Evolutionary conservation across 2,888 invertebrate genomes (phyloP), one percentile per base, ranked within the genome.

Genomic region (Seladonia tumulorum): DNA sequence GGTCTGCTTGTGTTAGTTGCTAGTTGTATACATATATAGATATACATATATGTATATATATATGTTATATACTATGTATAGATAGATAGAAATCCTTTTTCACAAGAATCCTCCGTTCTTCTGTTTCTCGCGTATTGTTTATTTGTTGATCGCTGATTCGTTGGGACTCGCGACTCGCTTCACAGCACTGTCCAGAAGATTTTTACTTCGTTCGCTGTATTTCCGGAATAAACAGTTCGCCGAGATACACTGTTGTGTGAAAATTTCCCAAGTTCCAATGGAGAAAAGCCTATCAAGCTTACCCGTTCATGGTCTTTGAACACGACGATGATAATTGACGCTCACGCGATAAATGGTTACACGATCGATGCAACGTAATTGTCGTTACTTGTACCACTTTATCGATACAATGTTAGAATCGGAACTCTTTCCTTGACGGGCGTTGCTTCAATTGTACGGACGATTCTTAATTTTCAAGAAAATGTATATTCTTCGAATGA

Each of bases 101-200:
- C 82, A 49, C 70, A 18, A 60, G 39, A 60, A 76, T 86, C 57
- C 29, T 71, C 14, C 35, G 18, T 68, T 78, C 66, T 57, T 35
- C 68, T 49, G 39, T 76, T 75, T 53, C 53, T 45, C 60, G 53
- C 45, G 47, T 72, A 83, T 87, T 87, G 83, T 86, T 86, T 87
- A 78, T 87, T 81, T 87, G 83, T 86, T 86, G 87, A 78, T 75
- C 18, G 53, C 60, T 68, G 76, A 73, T 72, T 86, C 82, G 79
- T 71, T 29, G 47, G 14, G 57, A 74, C 16, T 60, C 29, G 76
- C 8, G 75, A 80, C 86, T 82, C 16, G 66, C 78, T 87, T 87
- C 82, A 70, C 60, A 77, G 73, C 53, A 74, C 77, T 76, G 18
- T 72, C 8, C 22, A 7, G 14, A 42, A 35, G 29, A 53, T 57